Evolutionary conservation across 2,888 invertebrate species (phyloP).

Genomic region (Tanypteryx hageni): DNA sequence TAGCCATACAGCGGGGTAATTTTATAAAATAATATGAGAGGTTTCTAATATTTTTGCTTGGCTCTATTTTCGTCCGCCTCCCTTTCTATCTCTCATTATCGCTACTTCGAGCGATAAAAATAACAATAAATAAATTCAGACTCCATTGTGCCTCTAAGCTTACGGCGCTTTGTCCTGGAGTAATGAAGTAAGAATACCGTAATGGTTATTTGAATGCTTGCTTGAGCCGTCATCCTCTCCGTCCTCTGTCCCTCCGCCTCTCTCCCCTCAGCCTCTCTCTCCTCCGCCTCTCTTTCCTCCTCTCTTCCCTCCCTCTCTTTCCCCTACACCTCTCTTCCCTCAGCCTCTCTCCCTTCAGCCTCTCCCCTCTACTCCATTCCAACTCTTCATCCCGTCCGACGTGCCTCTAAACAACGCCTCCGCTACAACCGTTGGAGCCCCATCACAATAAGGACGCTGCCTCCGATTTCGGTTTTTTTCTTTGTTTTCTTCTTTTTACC

Average conservation of each 20-base stretch:
- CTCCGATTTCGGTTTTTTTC: neutral
- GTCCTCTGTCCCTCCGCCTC: neutral
- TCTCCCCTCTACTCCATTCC: no score
- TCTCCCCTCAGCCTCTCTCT: neutral
- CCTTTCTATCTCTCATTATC: neutral
- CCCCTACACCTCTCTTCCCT: neutral
- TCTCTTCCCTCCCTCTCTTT: neutral
- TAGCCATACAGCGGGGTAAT: neutral
- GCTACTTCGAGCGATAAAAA: neutral
- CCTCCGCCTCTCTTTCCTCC: neutral
- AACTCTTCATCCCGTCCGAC: neutral
- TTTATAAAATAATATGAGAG: neutral
- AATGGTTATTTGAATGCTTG: conserved; percentile 17
- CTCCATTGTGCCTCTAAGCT: neutral
- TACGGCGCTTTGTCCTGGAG: neutral
- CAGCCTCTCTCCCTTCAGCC: neutral
- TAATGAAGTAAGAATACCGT: conserved; percentile 32
- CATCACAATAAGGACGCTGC: conserved; percentile 12
- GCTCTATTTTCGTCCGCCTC: no score
- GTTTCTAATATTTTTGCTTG: neutral
- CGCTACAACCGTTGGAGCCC: neutral
- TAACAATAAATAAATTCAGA: conserved; percentile 8
- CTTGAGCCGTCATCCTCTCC: neutral
- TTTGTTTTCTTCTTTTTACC: conserved; percentile 36
- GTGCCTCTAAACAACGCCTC: conserved; percentile 36